Conservation (phyloP, 2,797 vertebrate genomes). For the Enteromius mattozi region DNA sequence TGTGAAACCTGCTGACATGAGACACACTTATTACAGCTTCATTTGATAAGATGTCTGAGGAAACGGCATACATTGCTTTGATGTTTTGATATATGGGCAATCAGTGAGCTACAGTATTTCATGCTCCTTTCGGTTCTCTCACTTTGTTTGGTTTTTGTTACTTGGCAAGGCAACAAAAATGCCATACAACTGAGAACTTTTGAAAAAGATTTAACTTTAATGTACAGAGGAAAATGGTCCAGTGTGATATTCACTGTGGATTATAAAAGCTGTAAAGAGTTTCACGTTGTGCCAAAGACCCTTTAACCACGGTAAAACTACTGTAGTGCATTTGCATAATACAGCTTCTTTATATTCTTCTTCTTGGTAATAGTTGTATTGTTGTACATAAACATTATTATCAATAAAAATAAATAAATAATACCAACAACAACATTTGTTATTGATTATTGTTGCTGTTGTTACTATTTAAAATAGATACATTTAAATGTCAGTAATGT, state of each 20-base stretch:
- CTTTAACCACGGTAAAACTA: neutral
- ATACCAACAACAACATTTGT: neutral
- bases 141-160: constrained; percentile 27
- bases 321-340: neutral
- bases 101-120: constrained; percentile 72
- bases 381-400: neutral
- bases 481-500: too few species aligned
- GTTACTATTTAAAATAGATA: too few species aligned
- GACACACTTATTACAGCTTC: constrained; percentile 65
- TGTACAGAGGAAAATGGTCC: constrained; percentile 33
- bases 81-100: constrained; percentile 78
- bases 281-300: neutral
- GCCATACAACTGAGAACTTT: constrained; percentile 43
- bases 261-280: constrained; percentile 49
- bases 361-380: neutral
- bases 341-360: neutral
- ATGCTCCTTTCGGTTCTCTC: constrained; percentile 46
- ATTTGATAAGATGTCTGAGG: constrained; percentile 62
- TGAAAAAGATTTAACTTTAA: constrained; percentile 27
- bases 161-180: constrained; percentile 42
- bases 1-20: constrained; percentile 71
- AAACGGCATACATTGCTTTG: constrained; percentile 72
- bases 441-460: neutral
- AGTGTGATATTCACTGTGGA: constrained; percentile 51
- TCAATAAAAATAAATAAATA: neutral